Evolutionary conservation across 35 echinoderm and acorn worm species (phyloP), one percentile per base, ranked within the genome.

Genomic region (Heliocidaris erythrogramma): DNA sequence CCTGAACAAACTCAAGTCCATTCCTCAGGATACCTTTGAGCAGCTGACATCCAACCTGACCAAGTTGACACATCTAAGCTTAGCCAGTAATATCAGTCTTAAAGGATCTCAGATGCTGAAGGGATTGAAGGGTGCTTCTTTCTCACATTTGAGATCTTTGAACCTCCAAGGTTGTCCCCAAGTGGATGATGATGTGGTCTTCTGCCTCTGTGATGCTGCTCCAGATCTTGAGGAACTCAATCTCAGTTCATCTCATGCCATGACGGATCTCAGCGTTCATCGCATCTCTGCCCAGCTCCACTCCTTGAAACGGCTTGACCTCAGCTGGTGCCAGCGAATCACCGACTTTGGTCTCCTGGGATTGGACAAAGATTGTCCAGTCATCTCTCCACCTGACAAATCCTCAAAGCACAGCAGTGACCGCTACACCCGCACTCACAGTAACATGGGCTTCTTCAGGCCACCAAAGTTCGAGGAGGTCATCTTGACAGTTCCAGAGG

Each of bases 291-390:
- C 86, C 31, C 49, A 94, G 65, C 94, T 98, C 85, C 90, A 88
- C 31, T 48, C 94, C 59, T 78, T 98, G 10, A 87, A 60, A 93
- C 84, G 53, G 32, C 95, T 98, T 30, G 94, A 95, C 30, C 94
- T 98, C 24, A 94, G 95, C 13, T 98, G 97, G 97, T 98, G 97
- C 85, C 95, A 95, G 85, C 93, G 94, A 17, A 96, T 98, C 30
- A 97, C 96, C 21, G 97, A 98, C 61, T 97, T 97, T 97, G 97
- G 97, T 24, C 47, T 98, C 17, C 95, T 98, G 21, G 97, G 97
- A 87, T 85, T 98, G 16, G 97, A 98, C 31, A 97, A 98, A 56
- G 59, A 96, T 94, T 90, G 92, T 24, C 96, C 96, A 21, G 86
- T 93, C 13, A 94, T 97, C 59, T 78, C 49, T 48, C 88, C 94